A percentile compares a stretch with the other conserved stretches of the same genome.
phyloP scores from a whole-genome alignment of 2,113 vertebrate species.

The Tupaia tana region DNA sequence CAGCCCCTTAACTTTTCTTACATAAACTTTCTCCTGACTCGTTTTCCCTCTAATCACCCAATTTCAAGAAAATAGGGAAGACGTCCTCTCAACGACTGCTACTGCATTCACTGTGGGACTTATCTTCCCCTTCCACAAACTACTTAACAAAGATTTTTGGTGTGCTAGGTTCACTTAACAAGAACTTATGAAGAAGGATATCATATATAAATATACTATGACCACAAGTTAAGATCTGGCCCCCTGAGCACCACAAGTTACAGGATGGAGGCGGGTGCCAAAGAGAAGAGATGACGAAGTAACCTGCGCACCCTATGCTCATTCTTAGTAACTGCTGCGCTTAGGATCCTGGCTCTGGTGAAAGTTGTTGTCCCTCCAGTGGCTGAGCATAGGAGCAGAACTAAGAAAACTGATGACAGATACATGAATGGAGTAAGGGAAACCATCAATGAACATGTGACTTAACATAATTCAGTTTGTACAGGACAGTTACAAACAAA shows the following conservation, averaged over 20 bases:
- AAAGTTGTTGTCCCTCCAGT: conserved; percentile 43
- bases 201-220: conserved; percentile 38
- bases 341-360: conserved; percentile 40
- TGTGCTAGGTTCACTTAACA: conserved; percentile 8
- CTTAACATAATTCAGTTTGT: conserved; percentile 24
- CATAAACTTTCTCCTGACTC: neutral
- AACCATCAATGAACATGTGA: neutral
- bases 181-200: conserved; percentile 38
- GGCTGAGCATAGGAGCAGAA: neutral
- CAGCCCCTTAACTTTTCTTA: neutral
- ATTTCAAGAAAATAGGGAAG: conserved; percentile 47
- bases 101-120: conserved; percentile 14
- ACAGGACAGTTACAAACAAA: conserved; percentile 46
- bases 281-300: neutral
- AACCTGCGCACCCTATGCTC: conserved; percentile 3
- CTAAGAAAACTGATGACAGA: neutral
- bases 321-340: neutral
- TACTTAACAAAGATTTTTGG: conserved; percentile 55
- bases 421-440: neutral
- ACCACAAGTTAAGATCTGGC: conserved; percentile 13
- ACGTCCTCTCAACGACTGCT: neutral
- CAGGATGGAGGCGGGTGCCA: neutral
- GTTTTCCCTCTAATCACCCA: conserved; percentile 24
- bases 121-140: conserved; percentile 56
- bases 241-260: neutral